Base-by-base conservation (phyloP, 2,113 vertebrate genomes). In the Strix aluco region DNA sequence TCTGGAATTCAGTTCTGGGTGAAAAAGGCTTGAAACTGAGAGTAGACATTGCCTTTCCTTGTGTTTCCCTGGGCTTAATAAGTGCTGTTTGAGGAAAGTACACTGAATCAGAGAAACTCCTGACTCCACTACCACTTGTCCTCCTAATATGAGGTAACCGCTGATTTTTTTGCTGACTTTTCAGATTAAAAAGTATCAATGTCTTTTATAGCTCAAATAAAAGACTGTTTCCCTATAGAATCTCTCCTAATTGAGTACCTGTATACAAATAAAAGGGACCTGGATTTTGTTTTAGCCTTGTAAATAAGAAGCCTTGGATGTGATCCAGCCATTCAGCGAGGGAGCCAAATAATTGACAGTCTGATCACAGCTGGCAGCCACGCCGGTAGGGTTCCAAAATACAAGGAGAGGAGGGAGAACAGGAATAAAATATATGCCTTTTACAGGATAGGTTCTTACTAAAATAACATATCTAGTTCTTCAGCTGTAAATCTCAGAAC, bases 221-320 rank as follows among this genome's bases (percentile, higher is more conserved):
- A 92, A 84, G 11, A 38, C 34, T 55, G 25, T 80, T 88, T 92
- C 46, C 63, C 46, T 52, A 8, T 58, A 86, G 32, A 29, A 47
- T 90, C 15, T 90, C 63, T 74, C 51, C 42, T 94, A 90, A 93
- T 55, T 92, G 71, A 90, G 71, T 63, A 93, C 67, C 85, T 81
- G 47, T 88, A 55, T 71, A 81, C 77, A 86, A 93, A 92, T 12
- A 79, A 84, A 86, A 52, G 25, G 18, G 23, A 87, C 15, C 46
- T 93, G 72, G 38, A 83, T 88, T 96, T 88, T 75, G n/a, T 71
- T 92, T 96, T 67, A 81, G 38, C 36, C 59, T 86, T 73, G 47
- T 84, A 92, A 94, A 95, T 83, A 81, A 27, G 63, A 83, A 71
- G 19, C 26, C 27, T 88, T 94, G 90, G 88, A 84, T 46, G 6